Evolutionary conservation across 2,113 vertebrate species (phyloP), one percentile per base, ranked within the genome.

Genomic region (Alces alces): DNA sequence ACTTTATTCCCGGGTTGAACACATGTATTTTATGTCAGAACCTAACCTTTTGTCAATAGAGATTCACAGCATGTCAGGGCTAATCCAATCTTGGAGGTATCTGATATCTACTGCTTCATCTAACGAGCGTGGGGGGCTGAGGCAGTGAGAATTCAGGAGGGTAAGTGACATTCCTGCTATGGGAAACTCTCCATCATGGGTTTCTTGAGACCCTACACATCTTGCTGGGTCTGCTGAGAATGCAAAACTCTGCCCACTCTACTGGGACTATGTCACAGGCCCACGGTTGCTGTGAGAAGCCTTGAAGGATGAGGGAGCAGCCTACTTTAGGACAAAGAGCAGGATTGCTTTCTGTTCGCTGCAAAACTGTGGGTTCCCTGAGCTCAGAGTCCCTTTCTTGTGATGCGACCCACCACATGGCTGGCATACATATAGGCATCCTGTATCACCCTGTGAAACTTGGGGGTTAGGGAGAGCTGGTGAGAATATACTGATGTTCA

Each of bases 321-420:
- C 21, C 7, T 13, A 15, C 43, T 66, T 55, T 10, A 86, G 36
- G 60, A 43, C 6, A 92, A 64, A 89, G 27, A 84, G n/a, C 5
- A 60, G 21, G 5, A 25, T 5, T 39, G 12, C 21, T n/a, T 73
- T 33, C 33, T 52, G 28, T 17, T 64, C 14, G 5, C 6, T 47
- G n/a, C 50, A 88, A 64, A 83, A 54, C 21, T 36, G 17, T 21
- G 15, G 15, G 17, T 90, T 30, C 47, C 43, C 21, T 25, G 33
- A 78, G 9, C 43, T 55, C 7, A n/a, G 2, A 66, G 21, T 60
- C 52, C 12, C 14, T 58, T 79, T 84, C 73, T 7, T 15, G 4
- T 19, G 60, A 36, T 9, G 43, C 0, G 4, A 47, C 19, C 5
- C 16, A 19, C 27, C 6, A 0, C 5, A 5, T 15, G 5, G 12